Evolutionary conservation across 2,888 invertebrate species (phyloP).

Genomic region (Xylota sylvarum): DNA sequence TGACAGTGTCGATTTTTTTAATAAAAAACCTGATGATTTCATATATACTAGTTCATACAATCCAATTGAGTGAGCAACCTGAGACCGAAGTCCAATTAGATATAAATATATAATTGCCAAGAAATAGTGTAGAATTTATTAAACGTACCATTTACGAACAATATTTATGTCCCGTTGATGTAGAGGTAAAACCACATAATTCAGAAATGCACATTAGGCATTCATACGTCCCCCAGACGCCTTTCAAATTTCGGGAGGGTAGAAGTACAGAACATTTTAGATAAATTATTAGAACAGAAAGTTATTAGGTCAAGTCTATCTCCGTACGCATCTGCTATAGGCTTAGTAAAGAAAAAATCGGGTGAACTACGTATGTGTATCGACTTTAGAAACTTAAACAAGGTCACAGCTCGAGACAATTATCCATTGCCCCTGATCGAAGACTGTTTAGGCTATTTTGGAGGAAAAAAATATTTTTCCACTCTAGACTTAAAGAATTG

Average conservation of each 20-base stretch:
- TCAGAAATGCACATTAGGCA: conserved; percentile 26
- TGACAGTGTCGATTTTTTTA: conserved; percentile 14
- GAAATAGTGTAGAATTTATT: conserved; percentile 7
- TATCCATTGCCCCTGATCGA: not conserved
- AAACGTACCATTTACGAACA: conserved; percentile 9
- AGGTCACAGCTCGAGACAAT: not conserved
- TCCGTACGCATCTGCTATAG: conserved; percentile 4
- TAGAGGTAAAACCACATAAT: conserved; percentile 28
- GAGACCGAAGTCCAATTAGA: conserved; percentile 8
- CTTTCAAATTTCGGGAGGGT: conserved; percentile 10
- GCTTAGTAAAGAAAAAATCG: conserved; percentile 1
- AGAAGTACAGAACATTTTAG: conserved; percentile 24
- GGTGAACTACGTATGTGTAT: not conserved
- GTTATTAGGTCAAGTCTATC: conserved; percentile 14
- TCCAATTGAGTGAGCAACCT: not conserved
- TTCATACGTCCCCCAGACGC: conserved; percentile 15
- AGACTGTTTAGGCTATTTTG: not conserved
- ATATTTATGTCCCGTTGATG: conserved; percentile 21
- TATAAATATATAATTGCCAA: conserved; percentile 23
- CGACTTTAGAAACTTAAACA: not conserved
- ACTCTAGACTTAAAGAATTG: not conserved
- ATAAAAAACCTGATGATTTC: not conserved
- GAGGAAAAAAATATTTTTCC: not conserved
- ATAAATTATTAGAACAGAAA: conserved; percentile 20
- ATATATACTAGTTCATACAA: not conserved